phyloP scores from a whole-genome alignment of 2,113 vertebrate genomes.

The Aldabrachelys gigantea region DNA sequence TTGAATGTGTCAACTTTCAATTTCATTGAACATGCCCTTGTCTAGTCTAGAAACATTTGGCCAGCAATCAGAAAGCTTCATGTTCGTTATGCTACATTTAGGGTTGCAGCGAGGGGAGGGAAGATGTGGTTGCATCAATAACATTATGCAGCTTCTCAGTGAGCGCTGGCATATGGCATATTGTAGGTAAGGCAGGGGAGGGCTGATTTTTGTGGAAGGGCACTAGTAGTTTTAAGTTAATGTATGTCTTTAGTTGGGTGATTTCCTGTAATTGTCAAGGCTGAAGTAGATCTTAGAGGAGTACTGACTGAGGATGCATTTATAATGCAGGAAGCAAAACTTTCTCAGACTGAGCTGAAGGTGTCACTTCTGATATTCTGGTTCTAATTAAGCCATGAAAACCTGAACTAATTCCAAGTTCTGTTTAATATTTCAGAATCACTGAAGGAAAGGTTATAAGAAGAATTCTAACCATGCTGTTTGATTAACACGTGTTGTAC shows the following conservation, averaged over 20 bases:
- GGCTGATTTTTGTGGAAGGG: background rate
- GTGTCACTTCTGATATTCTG: background rate
- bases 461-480: background rate
- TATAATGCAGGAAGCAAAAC: background rate
- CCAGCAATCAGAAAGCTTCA: background rate
- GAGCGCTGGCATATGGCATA: background rate
- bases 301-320: background rate
- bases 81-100: background rate
- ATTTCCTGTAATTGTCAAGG: background rate
- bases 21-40: accelerated
- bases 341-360: background rate
- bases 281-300: background rate
- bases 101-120: background rate
- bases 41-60: background rate
- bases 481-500: background rate
- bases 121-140: background rate
- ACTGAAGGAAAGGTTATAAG: background rate
- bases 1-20: background rate
- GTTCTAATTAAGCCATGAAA: background rate
- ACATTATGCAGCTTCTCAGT: background rate
- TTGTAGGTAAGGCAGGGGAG: background rate
- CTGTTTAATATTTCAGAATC: background rate
- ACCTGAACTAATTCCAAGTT: background rate
- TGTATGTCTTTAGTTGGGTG: background rate
- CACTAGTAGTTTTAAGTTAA: background rate